Evolutionary conservation across 30 jellyfish, hydroid and myxozoan genomes (phyloP), one percentile per base, ranked within the genome.

Genomic region (Turritopsis dohrnii): DNA sequence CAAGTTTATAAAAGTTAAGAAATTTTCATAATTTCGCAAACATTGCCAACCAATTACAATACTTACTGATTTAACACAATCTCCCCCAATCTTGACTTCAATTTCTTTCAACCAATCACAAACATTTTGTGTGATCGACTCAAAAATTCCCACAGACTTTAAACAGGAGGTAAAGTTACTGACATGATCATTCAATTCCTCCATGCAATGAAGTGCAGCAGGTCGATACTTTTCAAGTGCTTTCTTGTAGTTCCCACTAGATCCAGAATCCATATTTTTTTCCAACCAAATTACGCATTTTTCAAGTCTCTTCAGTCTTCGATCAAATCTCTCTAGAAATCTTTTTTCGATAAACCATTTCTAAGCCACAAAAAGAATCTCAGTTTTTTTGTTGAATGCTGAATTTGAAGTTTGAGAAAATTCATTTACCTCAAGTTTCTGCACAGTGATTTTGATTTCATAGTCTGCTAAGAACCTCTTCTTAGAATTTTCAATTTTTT

Each of bases 291-390:
- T 19, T 19, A 69, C 28, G 9, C 31, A 23, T 1, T 27, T 69
- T 19, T 69, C 77, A 18, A 85, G 27, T 53, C 95, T 80, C 21
- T 41, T 52, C 79, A 60, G 71, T 71, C 88, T 82, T 28, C 83
- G 54, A 19, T 86, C 66, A 54, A 90, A 90, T 26, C 95, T 60
- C 65, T 79, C 95, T 17, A 54, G 54, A 80, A 90, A 86, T 53
- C 86, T 90, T 84, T 83, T 85, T 28, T 86, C 79, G 30, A 76
- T 52, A 77, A 85, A 85, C 97, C 97, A 90, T 65, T 86, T 90
- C 97, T 90, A 72, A 26, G n/a, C n/a, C n/a, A n/a, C n/a, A n/a
- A n/a, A n/a, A n/a, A n/a, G n/a, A n/a, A n/a, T n/a, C n/a, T n/a
- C n/a, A n/a, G n/a, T n/a, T n/a, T n/a, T n/a, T n/a, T n/a, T n/a